Evolutionary conservation across 1,140 invertebrate genomes (phyloP).

Genomic region (Stegodyphus dumicola): DNA sequence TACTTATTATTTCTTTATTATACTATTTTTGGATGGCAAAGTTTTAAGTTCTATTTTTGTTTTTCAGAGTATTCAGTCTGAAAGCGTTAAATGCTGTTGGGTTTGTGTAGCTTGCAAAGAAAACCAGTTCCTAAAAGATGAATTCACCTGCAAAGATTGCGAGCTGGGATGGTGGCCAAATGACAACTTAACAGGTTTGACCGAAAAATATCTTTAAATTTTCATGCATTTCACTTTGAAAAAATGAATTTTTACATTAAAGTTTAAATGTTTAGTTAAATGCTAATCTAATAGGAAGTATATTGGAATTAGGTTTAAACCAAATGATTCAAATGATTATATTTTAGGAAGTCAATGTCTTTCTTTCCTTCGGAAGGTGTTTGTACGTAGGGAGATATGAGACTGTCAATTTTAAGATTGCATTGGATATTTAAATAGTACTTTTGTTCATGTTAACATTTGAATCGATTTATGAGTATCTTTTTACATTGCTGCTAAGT

Average conservation of each 20-base stretch:
- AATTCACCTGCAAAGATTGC: conserved; percentile 74
- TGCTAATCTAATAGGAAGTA: background rate
- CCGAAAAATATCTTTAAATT: conserved; percentile 2
- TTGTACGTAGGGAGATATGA: too few species aligned
- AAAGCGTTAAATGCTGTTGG: conserved; percentile 79
- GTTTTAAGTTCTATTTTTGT: background rate
- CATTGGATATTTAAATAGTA: too few species aligned
- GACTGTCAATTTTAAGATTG: too few species aligned
- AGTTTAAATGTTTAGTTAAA: background rate
- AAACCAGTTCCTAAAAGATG: conserved; percentile 74
- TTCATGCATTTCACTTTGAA: background rate
- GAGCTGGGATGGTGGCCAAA: conserved; percentile 76
- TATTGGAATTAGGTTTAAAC: too few species aligned
- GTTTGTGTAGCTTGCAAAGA: conserved; percentile 76
- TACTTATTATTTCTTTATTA: background rate
- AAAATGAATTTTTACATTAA: background rate
- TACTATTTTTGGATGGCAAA: too few species aligned
- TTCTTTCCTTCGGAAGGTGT: too few species aligned
- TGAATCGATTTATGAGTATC: too few species aligned
- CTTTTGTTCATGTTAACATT: too few species aligned
- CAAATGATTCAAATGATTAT: too few species aligned
- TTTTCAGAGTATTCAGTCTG: conserved; percentile 75
- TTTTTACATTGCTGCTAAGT: too few species aligned
- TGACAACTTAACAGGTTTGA: conserved; percentile 74
- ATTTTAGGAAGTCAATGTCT: too few species aligned